A percentile compares a stretch with the other conserved stretches of the same genome.
Conservation (phyloP, 1,140 invertebrate genomes). For the Luehdorfia chinensis region DNA sequence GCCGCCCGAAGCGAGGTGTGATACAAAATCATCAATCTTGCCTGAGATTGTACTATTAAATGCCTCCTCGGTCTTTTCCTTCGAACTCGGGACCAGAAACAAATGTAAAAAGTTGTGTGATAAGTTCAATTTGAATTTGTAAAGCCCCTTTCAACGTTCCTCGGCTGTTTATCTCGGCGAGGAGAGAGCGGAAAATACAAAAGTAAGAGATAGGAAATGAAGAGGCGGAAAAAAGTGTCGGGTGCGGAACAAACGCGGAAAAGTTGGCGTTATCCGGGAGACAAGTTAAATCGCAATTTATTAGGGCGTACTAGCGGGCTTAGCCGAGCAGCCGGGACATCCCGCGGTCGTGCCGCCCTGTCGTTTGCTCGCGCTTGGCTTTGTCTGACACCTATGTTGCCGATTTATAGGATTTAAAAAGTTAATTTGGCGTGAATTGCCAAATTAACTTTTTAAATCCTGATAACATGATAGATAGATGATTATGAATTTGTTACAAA, state of each 20-base stretch:
- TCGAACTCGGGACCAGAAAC: conserved; percentile 74
- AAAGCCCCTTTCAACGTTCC: conserved; percentile 76
- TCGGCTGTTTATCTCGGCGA: conserved; percentile 75
- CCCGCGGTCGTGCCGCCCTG: conserved; percentile 21
- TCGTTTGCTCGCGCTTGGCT: conserved; percentile 1
- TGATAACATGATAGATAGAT: too few relatives aligned
- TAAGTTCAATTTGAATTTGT: conserved; percentile 78
- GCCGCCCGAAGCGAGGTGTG: conserved; percentile 74
- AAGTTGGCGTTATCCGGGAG: conserved; percentile 75
- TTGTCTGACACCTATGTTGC: not conserved
- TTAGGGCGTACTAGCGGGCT: conserved; percentile 68
- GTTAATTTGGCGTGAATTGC: not conserved
- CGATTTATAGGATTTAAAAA: conserved; percentile 3
- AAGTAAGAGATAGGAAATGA: conserved; percentile 77
- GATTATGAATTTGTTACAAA: too few relatives aligned
- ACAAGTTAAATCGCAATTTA: conserved; percentile 77
- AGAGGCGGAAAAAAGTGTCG: conserved; percentile 76
- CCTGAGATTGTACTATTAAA: conserved; percentile 77
- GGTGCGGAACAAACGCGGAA: conserved; percentile 71
- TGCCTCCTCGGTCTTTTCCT: conserved; percentile 72
- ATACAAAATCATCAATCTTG: conserved; percentile 77
- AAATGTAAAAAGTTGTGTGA: conserved; percentile 78
- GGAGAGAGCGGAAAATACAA: conserved; percentile 74
- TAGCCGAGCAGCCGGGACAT: conserved; percentile 40
- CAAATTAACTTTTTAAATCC: not conserved